A percentile compares a stretch with the other conserved stretches of the same genome.
Conservation (phyloP, 2,888 invertebrate species). For the Mythimna albipuncta region DNA sequence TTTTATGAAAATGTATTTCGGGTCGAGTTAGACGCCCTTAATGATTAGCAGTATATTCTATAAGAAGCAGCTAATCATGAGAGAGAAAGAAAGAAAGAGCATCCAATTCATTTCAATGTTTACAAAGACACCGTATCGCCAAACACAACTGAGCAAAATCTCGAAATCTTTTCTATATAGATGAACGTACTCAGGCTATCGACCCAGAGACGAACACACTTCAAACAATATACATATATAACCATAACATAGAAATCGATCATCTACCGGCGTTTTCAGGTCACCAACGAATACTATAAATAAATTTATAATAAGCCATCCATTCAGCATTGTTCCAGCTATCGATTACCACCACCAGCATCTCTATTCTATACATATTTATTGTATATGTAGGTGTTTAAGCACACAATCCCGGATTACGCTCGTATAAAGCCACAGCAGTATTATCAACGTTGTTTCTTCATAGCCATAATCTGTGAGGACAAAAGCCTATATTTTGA, state of each 20-base stretch:
- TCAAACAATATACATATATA: not conserved
- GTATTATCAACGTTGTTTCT: constrained; percentile 61
- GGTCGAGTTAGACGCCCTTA: no score
- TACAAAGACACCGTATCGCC: no score
- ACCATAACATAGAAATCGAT: not conserved
- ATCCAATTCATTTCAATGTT: no score
- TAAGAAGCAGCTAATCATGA: no score
- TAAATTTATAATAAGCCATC: constrained; percentile 32
- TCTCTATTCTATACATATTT: constrained; percentile 50
- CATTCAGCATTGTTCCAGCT: constrained; percentile 48
- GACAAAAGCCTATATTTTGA: constrained; percentile 56
- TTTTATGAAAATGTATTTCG: no score
- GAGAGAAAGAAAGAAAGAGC: no score
- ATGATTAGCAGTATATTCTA: no score
- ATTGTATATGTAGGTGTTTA: constrained; percentile 46
- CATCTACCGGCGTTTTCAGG: constrained; percentile 3
- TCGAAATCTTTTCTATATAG: no score
- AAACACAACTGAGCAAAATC: no score
- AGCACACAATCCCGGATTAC: constrained; percentile 61
- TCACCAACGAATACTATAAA: constrained; percentile 36
- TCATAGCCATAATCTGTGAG: constrained; percentile 46
- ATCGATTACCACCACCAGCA: constrained; percentile 45
- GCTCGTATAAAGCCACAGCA: constrained; percentile 60
- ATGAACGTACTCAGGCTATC: no score
- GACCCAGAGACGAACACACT: not conserved